These are phyloP conservation scores for Eudasyphora cyanicolor DNA, from an alignment of 2,888 invertebrate genomes.

Conservation along the genomic window DNA sequence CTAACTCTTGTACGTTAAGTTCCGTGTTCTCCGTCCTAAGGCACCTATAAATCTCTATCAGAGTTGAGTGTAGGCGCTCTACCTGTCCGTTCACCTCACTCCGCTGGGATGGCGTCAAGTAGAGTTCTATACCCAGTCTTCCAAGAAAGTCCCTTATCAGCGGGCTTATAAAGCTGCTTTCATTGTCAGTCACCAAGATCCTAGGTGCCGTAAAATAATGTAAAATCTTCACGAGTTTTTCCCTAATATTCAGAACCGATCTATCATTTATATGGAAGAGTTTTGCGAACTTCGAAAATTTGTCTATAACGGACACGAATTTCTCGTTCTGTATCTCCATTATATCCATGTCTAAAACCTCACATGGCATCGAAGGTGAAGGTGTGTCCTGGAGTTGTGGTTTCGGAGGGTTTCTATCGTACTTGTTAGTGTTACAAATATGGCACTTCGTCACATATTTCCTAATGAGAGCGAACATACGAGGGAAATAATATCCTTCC, in stretches of 20 bases:
- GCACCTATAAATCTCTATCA: constrained; percentile 61
- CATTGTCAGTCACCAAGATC: constrained; percentile 2
- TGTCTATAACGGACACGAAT: constrained; percentile 54
- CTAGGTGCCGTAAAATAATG: constrained; percentile 61
- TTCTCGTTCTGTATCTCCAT: constrained; percentile 56
- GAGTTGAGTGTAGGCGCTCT: constrained; percentile 57
- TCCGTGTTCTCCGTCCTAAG: constrained; percentile 49
- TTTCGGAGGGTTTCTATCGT: constrained; percentile 35
- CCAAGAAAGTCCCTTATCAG: background rate
- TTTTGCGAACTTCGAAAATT: constrained; percentile 63
- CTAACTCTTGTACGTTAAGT: constrained; percentile 23
- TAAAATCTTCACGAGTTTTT: constrained; percentile 55
- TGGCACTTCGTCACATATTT: background rate
- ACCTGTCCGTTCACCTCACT: constrained; percentile 59
- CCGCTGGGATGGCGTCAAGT: constrained; percentile 38
- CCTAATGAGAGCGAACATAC: constrained; percentile 6
- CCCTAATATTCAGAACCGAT: constrained; percentile 51
- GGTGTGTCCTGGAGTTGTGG: constrained; percentile 37
- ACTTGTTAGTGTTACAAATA: constrained; percentile 32
- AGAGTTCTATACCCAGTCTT: constrained; percentile 1
- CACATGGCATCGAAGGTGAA: background rate
- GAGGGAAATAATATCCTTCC: constrained; percentile 48
- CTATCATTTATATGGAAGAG: constrained; percentile 58
- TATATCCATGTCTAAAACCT: constrained; percentile 34
- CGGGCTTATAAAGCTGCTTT: constrained; percentile 12